Conservation (phyloP, 1,140 invertebrate species). For the Proctacanthus coquilletti region DNA sequence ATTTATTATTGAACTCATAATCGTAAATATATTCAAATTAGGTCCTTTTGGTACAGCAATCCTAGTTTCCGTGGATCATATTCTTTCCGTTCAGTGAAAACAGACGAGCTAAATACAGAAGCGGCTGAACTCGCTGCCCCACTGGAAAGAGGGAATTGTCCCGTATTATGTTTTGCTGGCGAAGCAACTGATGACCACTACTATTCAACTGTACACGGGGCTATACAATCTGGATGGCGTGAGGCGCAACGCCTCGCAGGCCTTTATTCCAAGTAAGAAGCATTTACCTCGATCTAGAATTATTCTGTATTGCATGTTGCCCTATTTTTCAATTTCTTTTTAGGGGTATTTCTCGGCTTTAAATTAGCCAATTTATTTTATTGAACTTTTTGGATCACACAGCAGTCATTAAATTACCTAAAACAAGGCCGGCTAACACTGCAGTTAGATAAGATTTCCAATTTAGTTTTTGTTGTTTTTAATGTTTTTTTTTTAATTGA, state of each 20-base stretch:
- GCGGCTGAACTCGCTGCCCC: slow-evolving; percentile 38
- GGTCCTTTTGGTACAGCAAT: slow-evolving; percentile 47
- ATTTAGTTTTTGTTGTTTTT: too few relatives aligned
- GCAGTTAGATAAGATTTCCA: too few relatives aligned
- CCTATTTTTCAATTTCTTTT: too few relatives aligned
- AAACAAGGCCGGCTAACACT: too few relatives aligned
- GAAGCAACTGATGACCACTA: slow-evolving; percentile 49
- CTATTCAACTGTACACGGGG: slow-evolving; percentile 68
- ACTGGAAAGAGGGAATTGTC: slow-evolving; percentile 32
- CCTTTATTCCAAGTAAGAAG: slow-evolving; percentile 12
- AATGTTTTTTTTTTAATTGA: too few relatives aligned
- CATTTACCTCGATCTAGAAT: too few relatives aligned
- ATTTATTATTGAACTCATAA: neutral
- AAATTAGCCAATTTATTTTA: too few relatives aligned
- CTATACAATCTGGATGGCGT: slow-evolving; percentile 56
- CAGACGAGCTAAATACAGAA: slow-evolving; percentile 34
- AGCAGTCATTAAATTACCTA: too few relatives aligned
- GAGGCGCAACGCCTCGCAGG: slow-evolving; percentile 46
- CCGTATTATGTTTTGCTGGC: slow-evolving; percentile 51
- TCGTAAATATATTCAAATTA: too few relatives aligned
- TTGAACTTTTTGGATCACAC: too few relatives aligned
- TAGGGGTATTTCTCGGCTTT: too few relatives aligned
- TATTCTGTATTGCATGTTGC: too few relatives aligned
- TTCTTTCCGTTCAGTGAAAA: slow-evolving; percentile 43
- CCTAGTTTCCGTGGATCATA: slow-evolving; percentile 52